Evolutionary conservation across 2,888 invertebrate species (phyloP).

Genomic region (Morpho achilles): DNA sequence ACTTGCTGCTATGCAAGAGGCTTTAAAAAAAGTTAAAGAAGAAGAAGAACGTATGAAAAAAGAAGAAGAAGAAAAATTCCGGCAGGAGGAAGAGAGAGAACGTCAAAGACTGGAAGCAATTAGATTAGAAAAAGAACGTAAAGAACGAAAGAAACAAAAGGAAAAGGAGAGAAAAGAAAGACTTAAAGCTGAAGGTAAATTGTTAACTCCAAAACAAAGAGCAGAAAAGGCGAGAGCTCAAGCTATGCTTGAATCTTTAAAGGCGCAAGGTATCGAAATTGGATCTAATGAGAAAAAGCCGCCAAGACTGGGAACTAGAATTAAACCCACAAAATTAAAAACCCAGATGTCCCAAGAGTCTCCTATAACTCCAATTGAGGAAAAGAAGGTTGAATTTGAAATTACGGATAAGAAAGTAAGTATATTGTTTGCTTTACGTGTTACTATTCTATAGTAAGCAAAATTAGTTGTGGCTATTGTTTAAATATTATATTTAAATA

Average conservation of each 20-base stretch:
- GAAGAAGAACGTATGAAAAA: constrained; percentile 87
- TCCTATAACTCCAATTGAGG: constrained; percentile 67
- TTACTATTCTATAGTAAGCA: neutral
- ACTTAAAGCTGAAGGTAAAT: constrained; percentile 97
- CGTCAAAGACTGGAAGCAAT: constrained; percentile 85
- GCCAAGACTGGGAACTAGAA: constrained; percentile 84
- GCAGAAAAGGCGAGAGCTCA: constrained; percentile 93
- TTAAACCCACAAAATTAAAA: constrained; percentile 85
- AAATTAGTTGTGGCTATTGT: neutral
- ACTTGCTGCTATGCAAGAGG: constrained; percentile 95
- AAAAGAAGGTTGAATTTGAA: constrained; percentile 71
- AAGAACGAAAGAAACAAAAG: constrained; percentile 92
- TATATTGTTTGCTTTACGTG: neutral
- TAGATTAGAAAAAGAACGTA: constrained; percentile 90
- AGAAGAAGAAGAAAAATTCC: constrained; percentile 90
- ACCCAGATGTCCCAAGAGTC: constrained; percentile 80
- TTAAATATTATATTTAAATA: neutral
- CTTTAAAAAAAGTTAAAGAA: constrained; percentile 91
- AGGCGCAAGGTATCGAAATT: constrained; percentile 91
- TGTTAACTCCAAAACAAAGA: constrained; percentile 95
- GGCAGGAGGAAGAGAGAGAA: constrained; percentile 86
- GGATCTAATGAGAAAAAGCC: constrained; percentile 84
- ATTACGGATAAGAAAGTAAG: constrained; percentile 72
- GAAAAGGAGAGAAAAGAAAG: constrained; percentile 95
- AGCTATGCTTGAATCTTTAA: constrained; percentile 91